Base-by-base conservation (phyloP, 64 coral and sea anemone genomes). In the Dendronephthya gigantea region DNA sequence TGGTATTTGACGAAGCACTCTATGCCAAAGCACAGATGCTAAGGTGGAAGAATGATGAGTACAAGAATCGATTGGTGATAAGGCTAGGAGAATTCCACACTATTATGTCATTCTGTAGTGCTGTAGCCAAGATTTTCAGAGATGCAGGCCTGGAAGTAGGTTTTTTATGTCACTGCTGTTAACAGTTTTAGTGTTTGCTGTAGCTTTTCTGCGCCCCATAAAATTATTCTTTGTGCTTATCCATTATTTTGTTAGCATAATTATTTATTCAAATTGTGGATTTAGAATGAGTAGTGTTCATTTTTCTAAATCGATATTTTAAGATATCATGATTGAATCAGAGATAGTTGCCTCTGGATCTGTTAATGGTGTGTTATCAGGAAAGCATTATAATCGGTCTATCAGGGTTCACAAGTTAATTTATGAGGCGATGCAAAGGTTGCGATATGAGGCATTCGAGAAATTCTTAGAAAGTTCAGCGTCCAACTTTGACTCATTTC, bases 241-340 rank as follows among this genome's bases (percentile, higher is more conserved):
- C 48, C 48, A 50, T 8, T 50, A 50, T n/a, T 50, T 50, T 50
- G 48, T 50, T 50, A 8, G 48, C 48, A 10, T 17, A 50, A 10
- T 50, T 17, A 50, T 50, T 50, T n/a, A n/a, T n/a, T n/a, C n/a
- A n/a, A n/a, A n/a, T n/a, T n/a, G n/a, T n/a, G n/a, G n/a, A n/a
- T n/a, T n/a, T n/a, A n/a, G 48, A 50, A 50, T 50, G 48, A 50
- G 9, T 10, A 50, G 17, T 50, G 48, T 17, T 50, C 8, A 50
- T 50, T 50, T 50, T 50, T 50, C 48, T 17, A 50, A 50, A 50
- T 50, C 17, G 17, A 50, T 50, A 50, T 50, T 70, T 25, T 70
- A 70, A 25, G 66, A 70, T 32, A 70, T 70, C 66, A 70, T 70
- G 66, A 70, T 70, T 25, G 66, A 70, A 70, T 70, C 66, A 70